Evolutionary conservation across 92 coral and sea anemone species (phyloP), one percentile per base, ranked within the genome.

Genomic region (Siderastrea radians): DNA sequence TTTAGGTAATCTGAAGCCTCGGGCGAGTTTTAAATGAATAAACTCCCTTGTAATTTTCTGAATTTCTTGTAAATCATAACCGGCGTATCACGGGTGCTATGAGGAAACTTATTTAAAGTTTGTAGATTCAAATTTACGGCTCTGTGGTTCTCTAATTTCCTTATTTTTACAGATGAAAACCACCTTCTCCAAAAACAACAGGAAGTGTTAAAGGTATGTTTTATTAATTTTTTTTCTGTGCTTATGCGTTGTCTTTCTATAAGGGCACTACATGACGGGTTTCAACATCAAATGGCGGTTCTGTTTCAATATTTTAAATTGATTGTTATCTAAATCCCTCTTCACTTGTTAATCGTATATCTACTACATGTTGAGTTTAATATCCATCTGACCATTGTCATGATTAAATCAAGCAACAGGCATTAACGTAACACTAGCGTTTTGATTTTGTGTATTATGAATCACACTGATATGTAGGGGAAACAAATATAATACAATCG

Each of bases 191-290:
- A 16, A 5, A 13, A 45, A 10, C 44, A 71, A 46, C 78, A 82
- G 86, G 69, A 82, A 54, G 46, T 71, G 46, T 3, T 51, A 44
- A 44, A 70, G 86, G 86, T 82, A 70, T 11, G 78, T 19, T 15
- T 58, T n/a, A 12, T 74, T 3, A 70, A 3, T 68, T 50, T 68
- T 70, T 43, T 16, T 71, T 43, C 46, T 17, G 13, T 70, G 47
- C 71, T 57, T 57, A 14, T 47, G 51, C 47, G 59, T n/a, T 71
- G n/a, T 48, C 62, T 49, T 16, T 10, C 66, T 70, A 19, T 78
- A 70, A 68, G 77, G 57, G 58, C 59, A 45, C 6, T 51, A 13
- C 26, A 2, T 17, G 58, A 49, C 44, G 70, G 69, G 10, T 47
- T 61, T 9, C 62, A 16, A 45, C 55, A n/a, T 47, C 69, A 7